These are phyloP conservation scores for Drosophila insularis DNA, from an alignment of 1,140 invertebrate genomes.

Conservation along the genomic window DNA sequence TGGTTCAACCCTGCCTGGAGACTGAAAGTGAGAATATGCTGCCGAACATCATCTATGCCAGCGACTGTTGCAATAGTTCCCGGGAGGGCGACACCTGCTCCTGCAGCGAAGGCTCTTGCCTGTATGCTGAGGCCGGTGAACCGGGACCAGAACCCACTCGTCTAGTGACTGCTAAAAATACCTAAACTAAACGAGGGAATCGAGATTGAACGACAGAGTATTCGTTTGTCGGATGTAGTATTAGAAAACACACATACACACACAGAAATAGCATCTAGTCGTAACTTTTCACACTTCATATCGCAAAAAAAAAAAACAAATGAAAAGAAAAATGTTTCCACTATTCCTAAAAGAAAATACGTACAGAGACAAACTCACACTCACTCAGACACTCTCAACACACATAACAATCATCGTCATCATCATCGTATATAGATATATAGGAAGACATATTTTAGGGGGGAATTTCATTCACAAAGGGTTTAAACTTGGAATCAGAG, in stretches of 20 bases:
- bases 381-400: conserved; percentile 23
- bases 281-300: conserved; percentile 68
- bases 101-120: conserved; percentile 81
- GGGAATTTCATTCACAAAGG: too few relatives aligned
- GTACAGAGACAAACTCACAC: conserved; percentile 33
- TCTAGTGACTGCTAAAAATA: conserved; percentile 64
- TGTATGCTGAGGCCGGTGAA: conserved; percentile 80
- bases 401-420: conserved; percentile 16
- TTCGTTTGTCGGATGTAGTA: conserved; percentile 42
- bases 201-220: neutral
- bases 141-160: conserved; percentile 28
- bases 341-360: conserved; percentile 43
- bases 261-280: conserved; percentile 66
- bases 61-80: conserved; percentile 81
- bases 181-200: conserved; percentile 35
- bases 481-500: too few relatives aligned
- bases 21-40: conserved; percentile 28
- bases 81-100: conserved; percentile 81
- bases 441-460: conserved; percentile 18
- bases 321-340: conserved; percentile 42
- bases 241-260: conserved; percentile 21
- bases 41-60: conserved; percentile 57
- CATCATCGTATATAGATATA: conserved; percentile 22
- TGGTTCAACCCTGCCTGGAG: conserved; percentile 56
- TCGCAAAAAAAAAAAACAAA: conserved; percentile 46